These are phyloP conservation scores for Ceyx margarethae DNA, from an alignment of 2,113 vertebrate genomes.

Conservation along the genomic window DNA sequence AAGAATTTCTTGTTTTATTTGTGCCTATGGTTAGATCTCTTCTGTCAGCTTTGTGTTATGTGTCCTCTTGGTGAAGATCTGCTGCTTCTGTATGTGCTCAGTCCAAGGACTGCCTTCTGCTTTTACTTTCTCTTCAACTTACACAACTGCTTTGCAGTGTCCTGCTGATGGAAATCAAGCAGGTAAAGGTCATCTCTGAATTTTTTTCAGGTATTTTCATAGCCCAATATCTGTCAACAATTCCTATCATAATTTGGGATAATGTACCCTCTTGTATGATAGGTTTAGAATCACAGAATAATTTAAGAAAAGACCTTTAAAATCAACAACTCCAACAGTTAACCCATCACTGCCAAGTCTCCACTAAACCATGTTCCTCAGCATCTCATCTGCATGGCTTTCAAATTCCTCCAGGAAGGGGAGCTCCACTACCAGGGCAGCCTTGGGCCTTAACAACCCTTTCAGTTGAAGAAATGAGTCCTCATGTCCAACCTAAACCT, in stretches of 20 bases:
- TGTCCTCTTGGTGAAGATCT: neutral
- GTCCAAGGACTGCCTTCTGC: neutral
- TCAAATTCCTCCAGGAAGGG: neutral
- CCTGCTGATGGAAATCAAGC: neutral
- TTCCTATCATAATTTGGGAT: neutral
- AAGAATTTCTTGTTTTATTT: neutral
- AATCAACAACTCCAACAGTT: neutral
- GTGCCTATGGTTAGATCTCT: neutral
- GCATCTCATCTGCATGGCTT: rapidly evolving
- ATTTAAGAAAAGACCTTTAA: neutral
- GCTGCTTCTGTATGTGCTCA: neutral
- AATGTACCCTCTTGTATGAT: neutral
- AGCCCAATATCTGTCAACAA: neutral
- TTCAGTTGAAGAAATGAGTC: neutral
- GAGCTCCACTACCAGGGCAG: neutral
- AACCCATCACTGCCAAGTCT: neutral
- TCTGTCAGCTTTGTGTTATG: neutral
- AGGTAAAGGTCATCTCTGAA: neutral
- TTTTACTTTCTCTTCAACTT: neutral
- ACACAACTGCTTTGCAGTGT: neutral
- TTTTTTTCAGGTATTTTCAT: neutral
- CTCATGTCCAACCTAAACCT: neutral
- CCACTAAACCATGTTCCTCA: neutral
- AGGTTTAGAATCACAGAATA: neutral
- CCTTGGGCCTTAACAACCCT: neutral